Base-by-base conservation (phyloP, 1,140 invertebrate species). In the Drosophila burlai region DNA sequence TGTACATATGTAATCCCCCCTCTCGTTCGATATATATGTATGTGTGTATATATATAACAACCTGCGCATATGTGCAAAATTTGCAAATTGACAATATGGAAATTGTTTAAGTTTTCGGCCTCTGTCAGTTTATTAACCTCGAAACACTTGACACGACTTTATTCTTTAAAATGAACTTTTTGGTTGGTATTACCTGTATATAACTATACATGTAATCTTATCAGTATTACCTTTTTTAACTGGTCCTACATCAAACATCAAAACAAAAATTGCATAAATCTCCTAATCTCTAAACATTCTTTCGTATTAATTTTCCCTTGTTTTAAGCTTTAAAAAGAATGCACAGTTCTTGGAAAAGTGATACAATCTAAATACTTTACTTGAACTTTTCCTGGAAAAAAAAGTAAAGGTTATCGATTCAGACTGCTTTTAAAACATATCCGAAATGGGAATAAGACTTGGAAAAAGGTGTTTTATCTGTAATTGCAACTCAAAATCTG, bases 41-140 rank as follows among this genome's bases (percentile, higher is more conserved):
- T 59, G 57, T 40, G 24, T 55, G 7, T 38, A 45, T 36, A 36
- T 47, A 46, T 57, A 49, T 64, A 38, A 50, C 36, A 50, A 69
- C 43, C 43, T 76, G 50, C 24, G 40, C n/a, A n/a, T 66, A 52
- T 76, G 69, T 58, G 54, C 31, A 72, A 59, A 50, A 50, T 47
- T 57, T 52, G 71, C 69, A 60, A 67, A 73, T 61, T 74, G 71
- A 73, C 67, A 59, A 54, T 66, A 67, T 66, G 46, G 46, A 73
- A 74, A 49, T 74, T 61, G 71, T 72, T 73, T 42, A 73, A 73
- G 67, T 73, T 73, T 72, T 46, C 36, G 50, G 42, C 54, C 54
- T 43, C 21, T 21, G 38, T 10, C 47, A 68, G 40, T 66, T 66
- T 66, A 66, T 45, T 63, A 66, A 66, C 40, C 38, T 42, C 34